Base-by-base conservation (phyloP, 2,797 vertebrate species). In the Kryptolebias ocellatus region DNA sequence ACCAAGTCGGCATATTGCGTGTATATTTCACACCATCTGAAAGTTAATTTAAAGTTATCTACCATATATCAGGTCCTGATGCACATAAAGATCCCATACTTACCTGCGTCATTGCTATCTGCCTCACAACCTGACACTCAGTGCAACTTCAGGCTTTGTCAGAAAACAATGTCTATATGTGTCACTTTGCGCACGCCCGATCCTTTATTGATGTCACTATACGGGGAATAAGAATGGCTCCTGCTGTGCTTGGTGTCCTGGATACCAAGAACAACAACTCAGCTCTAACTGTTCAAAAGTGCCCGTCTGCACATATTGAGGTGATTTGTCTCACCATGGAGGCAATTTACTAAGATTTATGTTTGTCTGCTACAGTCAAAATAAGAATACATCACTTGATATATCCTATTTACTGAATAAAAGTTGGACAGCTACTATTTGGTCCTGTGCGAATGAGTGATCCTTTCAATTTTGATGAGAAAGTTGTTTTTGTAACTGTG, bases 301-400 rank as follows among this genome's bases (percentile, higher is more conserved):
- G 86, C 67, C 75, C 68, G 81, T 82, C 81, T 84, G 81, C 66
- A 67, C 84, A 84, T 60, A 76, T 66, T 12, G 56, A 81, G 80
- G 80, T 64, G 72, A 81, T 89, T 83, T 83, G 86, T 83, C 83
- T 86, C 80, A 78, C 75, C 66, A 64, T 42, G 50, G 70, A 87
- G 74, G 72, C 80, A 76, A 76, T 89, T 89, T 78, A 64, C 46
- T 5, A 1, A 82, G 86, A 90, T 87, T 88, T 85, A 87, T 88
- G 71, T 87, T 74, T 81, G 78, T 80, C 83, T 86, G 76, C 66
- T 76, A 64, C 42, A 59, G 60, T 68, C 75, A 65, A 76, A 78
- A 86, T 70, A 64, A 64, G 74, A 83, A 87, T 82, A 62, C 54
- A 78, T 91, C 77, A 87, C 60, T 82, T 64, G 37, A 24, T 45